Base-by-base conservation (phyloP, 2,888 invertebrate species). In the Empis stercorea region DNA sequence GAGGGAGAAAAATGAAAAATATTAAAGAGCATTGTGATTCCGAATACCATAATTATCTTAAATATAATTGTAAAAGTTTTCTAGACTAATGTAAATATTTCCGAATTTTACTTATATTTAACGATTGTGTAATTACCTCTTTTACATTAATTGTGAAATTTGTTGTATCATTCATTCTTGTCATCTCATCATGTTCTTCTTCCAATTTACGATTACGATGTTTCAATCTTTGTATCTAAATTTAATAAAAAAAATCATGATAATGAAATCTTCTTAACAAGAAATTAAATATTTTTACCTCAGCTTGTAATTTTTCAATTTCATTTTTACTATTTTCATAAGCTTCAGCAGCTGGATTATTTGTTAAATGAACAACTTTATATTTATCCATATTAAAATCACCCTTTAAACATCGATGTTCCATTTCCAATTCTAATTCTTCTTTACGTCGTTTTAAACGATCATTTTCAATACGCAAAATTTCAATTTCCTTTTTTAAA, bases 301-400 rank as follows among this genome's bases (percentile, higher is more conserved):
- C 84, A 47, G 80, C 78, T 54, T 84, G 78, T 3, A 87, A 72
- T 45, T 80, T 76, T 56, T 81, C 80, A 27, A 86, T 66, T 53
- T 84, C 78, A 32, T 76, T 72, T 48, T 80, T 78, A 11, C 79
- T 73, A 59, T 80, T 74, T 50, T 79, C 75, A 45, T 81, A 75
- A 0, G 82, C 83, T 52, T 78, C 73, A 0, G 80, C 72, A 0
- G 84, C 75, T 0, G 89, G 89, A 68, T 91, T 91, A 54, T 81
- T 76, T 10, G 74, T 73, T 40, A 80, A 69, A 59, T 87, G 86
- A 3, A 85, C 64, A 37, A 84, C 63, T 54, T 66, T 68, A 49
- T 59, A 61, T 51, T 61, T 60, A 7, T 52, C 57, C 41, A 63
- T 52, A 45, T 63, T 62, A 45, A 75, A 76, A 54, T 76, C 77